Evolutionary conservation across 1,140 invertebrate species (phyloP).

Genomic region (Potamilus streckersoni): DNA sequence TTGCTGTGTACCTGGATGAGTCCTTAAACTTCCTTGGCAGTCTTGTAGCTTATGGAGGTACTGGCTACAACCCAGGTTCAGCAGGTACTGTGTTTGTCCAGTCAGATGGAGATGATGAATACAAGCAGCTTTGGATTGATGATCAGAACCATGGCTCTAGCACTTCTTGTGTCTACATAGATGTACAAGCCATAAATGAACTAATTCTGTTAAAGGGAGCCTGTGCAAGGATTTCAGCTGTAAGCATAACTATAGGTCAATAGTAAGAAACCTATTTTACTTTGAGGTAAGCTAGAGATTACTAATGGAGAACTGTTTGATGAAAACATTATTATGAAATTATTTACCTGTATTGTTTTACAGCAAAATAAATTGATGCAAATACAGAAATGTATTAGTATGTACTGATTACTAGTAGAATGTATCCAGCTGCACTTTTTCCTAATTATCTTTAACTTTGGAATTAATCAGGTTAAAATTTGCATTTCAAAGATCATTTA

Average conservation of each 20-base stretch:
- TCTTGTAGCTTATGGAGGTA: slow-evolving; percentile 38
- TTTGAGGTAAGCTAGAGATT: too few relatives aligned
- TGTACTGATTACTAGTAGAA: too few relatives aligned
- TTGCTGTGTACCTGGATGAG: slow-evolving; percentile 42
- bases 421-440: too few relatives aligned
- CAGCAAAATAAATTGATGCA: too few relatives aligned
- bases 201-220: slow-evolving; percentile 37
- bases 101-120: slow-evolving; percentile 29
- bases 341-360: too few relatives aligned
- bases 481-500: too few relatives aligned
- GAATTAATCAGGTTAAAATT: too few relatives aligned
- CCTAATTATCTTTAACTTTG: too few relatives aligned
- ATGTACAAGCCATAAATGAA: slow-evolving; percentile 23
- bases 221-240: slow-evolving; percentile 30
- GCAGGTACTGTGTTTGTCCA: slow-evolving; percentile 50
- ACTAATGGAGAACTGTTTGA: too few relatives aligned
- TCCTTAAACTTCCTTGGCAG: slow-evolving; percentile 37
- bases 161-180: slow-evolving; percentile 25
- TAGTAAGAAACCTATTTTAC: too few relatives aligned
- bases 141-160: slow-evolving; percentile 31
- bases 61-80: slow-evolving; percentile 27
- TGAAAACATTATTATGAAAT: too few relatives aligned
- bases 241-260: neutral
- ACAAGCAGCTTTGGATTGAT: slow-evolving; percentile 38
- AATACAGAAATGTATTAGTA: too few relatives aligned